These are phyloP conservation scores for Synergus itoensis DNA, from an alignment of 2,888 invertebrate species.

Conservation along the genomic window DNA sequence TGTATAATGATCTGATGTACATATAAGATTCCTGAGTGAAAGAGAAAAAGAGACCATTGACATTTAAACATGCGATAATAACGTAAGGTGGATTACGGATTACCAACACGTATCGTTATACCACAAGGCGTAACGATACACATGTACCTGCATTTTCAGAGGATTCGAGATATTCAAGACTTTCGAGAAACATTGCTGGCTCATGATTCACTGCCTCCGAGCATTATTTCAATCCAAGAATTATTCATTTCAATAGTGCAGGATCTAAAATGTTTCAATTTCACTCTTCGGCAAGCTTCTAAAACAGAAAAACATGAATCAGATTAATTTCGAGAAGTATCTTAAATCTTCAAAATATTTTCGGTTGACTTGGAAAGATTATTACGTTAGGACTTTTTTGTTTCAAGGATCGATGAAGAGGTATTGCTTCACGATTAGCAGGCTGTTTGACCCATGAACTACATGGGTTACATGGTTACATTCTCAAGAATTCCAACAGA, in stretches of 20 bases:
- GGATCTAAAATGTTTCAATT: too few species aligned
- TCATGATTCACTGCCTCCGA: conserved; percentile 2
- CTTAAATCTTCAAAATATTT: background rate
- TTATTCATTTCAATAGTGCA: background rate
- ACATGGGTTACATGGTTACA: conserved; percentile 11
- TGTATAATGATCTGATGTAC: background rate
- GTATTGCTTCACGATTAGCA: conserved; percentile 21
- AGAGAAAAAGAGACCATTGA: conserved; percentile 63
- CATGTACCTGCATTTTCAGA: conserved; percentile 5
- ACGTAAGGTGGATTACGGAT: conserved; percentile 63
- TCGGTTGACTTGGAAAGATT: background rate
- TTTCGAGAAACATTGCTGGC: background rate
- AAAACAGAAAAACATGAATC: too few species aligned
- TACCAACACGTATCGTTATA: conserved; percentile 53
- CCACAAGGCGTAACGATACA: conserved; percentile 35
- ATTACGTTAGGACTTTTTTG: background rate
- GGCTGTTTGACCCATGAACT: conserved; percentile 26
- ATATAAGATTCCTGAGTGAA: conserved; percentile 16
- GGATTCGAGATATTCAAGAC: conserved; percentile 16
- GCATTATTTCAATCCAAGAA: background rate
- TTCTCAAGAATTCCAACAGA: conserved; percentile 6
- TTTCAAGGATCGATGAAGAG: background rate
- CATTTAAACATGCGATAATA: conserved; percentile 69
- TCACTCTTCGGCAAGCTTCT: too few species aligned
- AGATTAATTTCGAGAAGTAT: too few species aligned